These are phyloP conservation scores for Manduca sexta DNA, from an alignment of 1,140 invertebrate species.

Conservation along the genomic window DNA sequence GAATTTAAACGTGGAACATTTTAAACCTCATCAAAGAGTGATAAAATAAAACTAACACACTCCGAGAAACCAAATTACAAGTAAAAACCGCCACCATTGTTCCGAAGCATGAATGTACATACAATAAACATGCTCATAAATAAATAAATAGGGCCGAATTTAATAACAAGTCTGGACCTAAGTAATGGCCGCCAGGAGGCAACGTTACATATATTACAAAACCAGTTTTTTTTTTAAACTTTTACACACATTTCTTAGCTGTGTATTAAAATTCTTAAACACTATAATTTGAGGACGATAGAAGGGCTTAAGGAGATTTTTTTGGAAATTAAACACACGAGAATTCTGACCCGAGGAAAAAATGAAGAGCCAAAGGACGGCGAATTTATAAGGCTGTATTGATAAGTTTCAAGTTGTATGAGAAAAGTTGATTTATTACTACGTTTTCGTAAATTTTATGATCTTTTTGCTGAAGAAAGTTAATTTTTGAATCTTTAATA, in stretches of 20 bases:
- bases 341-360: too few relatives aligned
- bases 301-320: conserved; percentile 36
- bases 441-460: too few relatives aligned
- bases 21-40: background rate
- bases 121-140: conserved; percentile 48
- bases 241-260: conserved; percentile 62
- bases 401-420: background rate
- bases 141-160: conserved; percentile 68
- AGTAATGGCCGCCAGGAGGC: conserved; percentile 67
- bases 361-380: too few relatives aligned
- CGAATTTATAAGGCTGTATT: background rate
- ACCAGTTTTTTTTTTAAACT: conserved; percentile 53
- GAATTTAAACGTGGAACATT: too few relatives aligned
- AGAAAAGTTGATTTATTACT: too few relatives aligned
- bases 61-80: conserved; percentile 1
- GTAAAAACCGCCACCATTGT: conserved; percentile 4
- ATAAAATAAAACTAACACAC: conserved; percentile 2
- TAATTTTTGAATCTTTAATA: too few relatives aligned
- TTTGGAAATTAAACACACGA: conserved; percentile 13
- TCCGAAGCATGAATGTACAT: conserved; percentile 9
- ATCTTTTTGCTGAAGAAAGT: too few relatives aligned
- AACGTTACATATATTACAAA: conserved; percentile 57
- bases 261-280: conserved; percentile 63
- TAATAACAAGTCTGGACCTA: conserved; percentile 62
- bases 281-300: conserved; percentile 57